Evolutionary conservation across 1,140 invertebrate species (phyloP), one percentile per base, ranked within the genome.

Genomic region (Lineus longissimus): DNA sequence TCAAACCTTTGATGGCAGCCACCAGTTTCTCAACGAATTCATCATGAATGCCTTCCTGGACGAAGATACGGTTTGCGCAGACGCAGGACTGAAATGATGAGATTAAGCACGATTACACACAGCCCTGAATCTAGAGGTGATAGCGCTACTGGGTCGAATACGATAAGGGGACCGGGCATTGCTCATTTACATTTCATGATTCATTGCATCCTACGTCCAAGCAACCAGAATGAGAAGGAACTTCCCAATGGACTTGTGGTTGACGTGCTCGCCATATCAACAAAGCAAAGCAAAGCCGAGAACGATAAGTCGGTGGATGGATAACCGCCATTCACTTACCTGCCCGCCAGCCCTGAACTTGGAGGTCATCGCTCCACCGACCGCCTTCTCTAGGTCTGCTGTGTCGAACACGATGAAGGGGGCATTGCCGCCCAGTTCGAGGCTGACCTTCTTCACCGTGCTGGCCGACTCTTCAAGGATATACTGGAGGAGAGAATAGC

Each of bases 391-490:
- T n/a, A 99, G 63, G 81, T 99, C 87, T 0, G 97, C 97, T 63
- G 89, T 91, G 64, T 94, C 86, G 77, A 98, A 99, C 25, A 99
- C 92, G 71, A 99, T 96, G 73, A 97, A 97, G 1, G 97, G 94
- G 0, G 97, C 97, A 87, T 99, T 98, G 6, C 97, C 97, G 55
- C 97, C 97, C 15, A 99, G 84, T 82, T 99, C 97, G 47, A 99
- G 83, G 33, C 89, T 88, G 2, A 98, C 81, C 63, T 91, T 86
- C 81, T 99, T 99, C 29, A 99, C 87, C 2, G 91, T 92, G 19
- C 85, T 83, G 1, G 95, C 88, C 69, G 89, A 93, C 73, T 95
- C 90, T 57, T 87, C 77, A 73, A 97, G 91, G 0, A 99, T 83
- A 43, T 94, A 82, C 85, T 94, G 63, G 25, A 76, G 71, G 43